Evolutionary conservation across 2,888 invertebrate species (phyloP), one percentile per base, ranked within the genome.

Genomic region (Teleogryllus oceanicus): DNA sequence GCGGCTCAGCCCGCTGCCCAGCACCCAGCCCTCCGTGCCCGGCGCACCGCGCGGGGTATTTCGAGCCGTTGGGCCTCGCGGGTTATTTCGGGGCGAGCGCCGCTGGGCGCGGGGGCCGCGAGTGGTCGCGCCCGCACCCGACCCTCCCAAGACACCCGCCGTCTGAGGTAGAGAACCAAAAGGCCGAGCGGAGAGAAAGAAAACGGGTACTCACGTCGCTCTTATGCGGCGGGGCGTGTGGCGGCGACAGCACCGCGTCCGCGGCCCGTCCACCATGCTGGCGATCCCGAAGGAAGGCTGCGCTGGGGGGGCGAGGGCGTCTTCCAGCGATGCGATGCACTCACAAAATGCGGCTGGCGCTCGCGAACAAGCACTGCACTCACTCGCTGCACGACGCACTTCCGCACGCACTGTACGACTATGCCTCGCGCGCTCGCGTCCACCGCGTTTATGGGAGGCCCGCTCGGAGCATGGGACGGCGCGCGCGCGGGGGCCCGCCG

Each of bases 141-240:
- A 8, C 37, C 37, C 37, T 37, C 37, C 37, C 8, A 8, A 37
- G 37, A 5, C 37, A 37, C 37, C 8, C 37, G 37, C 37, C 37
- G 5, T 8, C 37, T 0, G 8, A 8, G 8, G 37, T 1, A 8
- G 37, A 62, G 13, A 62, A 62, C 2, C 8, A 62, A 16, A 1
- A 10, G n/a, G 62, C 62, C 4, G 11, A 62, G 62, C 16, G 10
- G n/a, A 13, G 62, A 16, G 1, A 18, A 0, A 77, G 2, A 77
- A 21, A 21, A 21, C 21, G 16, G 18, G 50, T 50, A 49, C n/a
- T 49, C n/a, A 81, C 82, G 80, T 78, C 79, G 49, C 50, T 78
- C 16, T 78, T 50, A 13, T 49, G 49, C n/a, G 81, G 81, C 24
- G 81, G 82, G 82, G 82, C n/a, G 82, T 82, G 21, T 75, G 81